These are phyloP conservation scores for Delia radicum DNA, from an alignment of 1,140 invertebrate species.

Conservation along the genomic window DNA sequence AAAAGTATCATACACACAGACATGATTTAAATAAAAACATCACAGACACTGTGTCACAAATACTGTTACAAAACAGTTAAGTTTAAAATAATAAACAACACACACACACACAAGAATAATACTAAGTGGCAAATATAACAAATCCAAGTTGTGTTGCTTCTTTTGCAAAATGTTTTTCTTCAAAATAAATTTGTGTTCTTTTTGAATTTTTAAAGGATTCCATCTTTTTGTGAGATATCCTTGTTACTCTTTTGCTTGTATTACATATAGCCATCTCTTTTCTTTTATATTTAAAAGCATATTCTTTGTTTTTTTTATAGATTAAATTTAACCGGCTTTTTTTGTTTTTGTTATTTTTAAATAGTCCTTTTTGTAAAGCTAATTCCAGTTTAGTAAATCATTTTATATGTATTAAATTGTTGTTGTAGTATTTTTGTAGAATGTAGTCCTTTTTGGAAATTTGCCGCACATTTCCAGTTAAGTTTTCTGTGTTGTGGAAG, in stretches of 20 bases:
- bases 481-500: not conserved
- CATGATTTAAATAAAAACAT: not conserved
- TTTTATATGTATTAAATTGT: not conserved
- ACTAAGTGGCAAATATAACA: not conserved
- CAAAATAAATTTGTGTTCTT: not conserved
- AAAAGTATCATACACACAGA: not conserved
- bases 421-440: not conserved
- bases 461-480: constrained; percentile 17
- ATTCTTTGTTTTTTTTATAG: not conserved
- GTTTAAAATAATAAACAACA: not conserved
- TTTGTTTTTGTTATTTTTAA: not conserved
- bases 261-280: not conserved
- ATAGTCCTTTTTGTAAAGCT: not conserved
- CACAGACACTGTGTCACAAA: not conserved
- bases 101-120: not conserved
- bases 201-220: not conserved
- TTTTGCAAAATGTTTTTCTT: not conserved
- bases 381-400: too few species aligned
- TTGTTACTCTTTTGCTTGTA: not conserved
- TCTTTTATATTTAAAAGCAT: not conserved
- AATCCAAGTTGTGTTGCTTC: not conserved
- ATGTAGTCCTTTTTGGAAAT: constrained; percentile 9
- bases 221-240: too few species aligned
- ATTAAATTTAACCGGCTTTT: constrained; percentile 7
- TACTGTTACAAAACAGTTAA: not conserved